Evolutionary conservation across 53 echinoderm and acorn worm genomes (phyloP).

Genomic region (Mesocentrotus franciscanus): DNA sequence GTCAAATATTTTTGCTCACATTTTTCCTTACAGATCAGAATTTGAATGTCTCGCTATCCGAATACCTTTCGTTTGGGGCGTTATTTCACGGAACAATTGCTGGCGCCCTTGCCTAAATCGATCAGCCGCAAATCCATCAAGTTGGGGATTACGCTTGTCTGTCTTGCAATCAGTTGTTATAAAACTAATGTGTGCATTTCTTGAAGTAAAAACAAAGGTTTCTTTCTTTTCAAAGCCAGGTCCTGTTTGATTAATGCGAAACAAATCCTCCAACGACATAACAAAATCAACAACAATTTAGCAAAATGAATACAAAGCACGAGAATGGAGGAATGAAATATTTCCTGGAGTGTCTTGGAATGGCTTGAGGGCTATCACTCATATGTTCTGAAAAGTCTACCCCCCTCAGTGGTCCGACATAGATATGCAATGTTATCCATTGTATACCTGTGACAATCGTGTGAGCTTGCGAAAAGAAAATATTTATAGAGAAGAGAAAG

Average conservation of each 20-base stretch:
- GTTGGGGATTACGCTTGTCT: slow-evolving; percentile 18
- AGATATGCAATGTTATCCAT: background rate
- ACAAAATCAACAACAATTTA: slow-evolving; percentile 32
- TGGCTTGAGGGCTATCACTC: background rate
- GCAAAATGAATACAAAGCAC: background rate
- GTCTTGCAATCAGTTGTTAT: background rate
- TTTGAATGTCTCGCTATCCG: background rate
- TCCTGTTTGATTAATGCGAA: slow-evolving; percentile 40
- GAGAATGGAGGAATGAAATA: background rate
- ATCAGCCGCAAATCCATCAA: slow-evolving; percentile 6
- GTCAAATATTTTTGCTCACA: background rate
- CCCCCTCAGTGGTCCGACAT: slow-evolving; percentile 6
- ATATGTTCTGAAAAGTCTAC: background rate
- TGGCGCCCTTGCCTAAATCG: background rate
- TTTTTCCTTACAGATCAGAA: background rate
- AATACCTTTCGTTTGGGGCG: background rate
- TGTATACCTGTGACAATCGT: background rate
- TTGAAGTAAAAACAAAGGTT: slow-evolving; percentile 19
- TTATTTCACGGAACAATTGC: slow-evolving; percentile 11
- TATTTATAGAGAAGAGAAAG: slow-evolving; percentile 38
- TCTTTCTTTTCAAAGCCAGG: slow-evolving; percentile 23
- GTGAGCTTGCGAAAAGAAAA: slow-evolving; percentile 30
- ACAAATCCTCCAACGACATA: background rate
- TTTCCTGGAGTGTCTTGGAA: too few species aligned
- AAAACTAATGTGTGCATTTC: slow-evolving; percentile 4